Conservation (phyloP, 2,113 vertebrate species). For the Triplophysa tibetana region DNA sequence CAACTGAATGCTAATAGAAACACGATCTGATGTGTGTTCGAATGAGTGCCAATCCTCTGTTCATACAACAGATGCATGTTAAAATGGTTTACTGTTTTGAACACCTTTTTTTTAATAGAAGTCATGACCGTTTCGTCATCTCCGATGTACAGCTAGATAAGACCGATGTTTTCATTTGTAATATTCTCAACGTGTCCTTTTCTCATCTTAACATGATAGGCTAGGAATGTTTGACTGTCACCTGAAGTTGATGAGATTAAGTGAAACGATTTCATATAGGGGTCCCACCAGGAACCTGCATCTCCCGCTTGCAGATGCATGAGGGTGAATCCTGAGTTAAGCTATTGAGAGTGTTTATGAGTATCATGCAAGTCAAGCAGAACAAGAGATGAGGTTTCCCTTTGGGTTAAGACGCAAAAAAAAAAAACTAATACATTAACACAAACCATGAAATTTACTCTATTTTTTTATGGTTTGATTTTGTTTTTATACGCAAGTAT, state of each 20-base stretch:
- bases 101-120: background rate
- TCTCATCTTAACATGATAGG: slow-evolving; percentile 4
- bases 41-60: slow-evolving; percentile 28
- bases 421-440: background rate
- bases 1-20: background rate
- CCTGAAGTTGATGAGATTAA: background rate
- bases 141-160: background rate
- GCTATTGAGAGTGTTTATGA: too few relatives aligned
- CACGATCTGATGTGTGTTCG: slow-evolving; percentile 17
- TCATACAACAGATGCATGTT: slow-evolving; percentile 60
- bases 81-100: slow-evolving; percentile 34
- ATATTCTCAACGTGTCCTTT: background rate
- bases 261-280: background rate
- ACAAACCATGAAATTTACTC: slow-evolving; percentile 3
- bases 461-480: slow-evolving; percentile 37
- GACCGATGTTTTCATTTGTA: background rate
- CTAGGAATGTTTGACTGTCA: background rate
- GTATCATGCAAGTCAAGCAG: background rate
- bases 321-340: too few relatives aligned
- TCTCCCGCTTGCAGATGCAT: background rate
- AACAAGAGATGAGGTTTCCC: background rate
- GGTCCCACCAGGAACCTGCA: background rate
- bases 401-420: background rate
- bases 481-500: slow-evolving; percentile 15
- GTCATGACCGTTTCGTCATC: background rate